These are phyloP conservation scores for Urocynchramus pylzowi DNA, from an alignment of 2,113 vertebrate genomes.

Conservation along the genomic window DNA sequence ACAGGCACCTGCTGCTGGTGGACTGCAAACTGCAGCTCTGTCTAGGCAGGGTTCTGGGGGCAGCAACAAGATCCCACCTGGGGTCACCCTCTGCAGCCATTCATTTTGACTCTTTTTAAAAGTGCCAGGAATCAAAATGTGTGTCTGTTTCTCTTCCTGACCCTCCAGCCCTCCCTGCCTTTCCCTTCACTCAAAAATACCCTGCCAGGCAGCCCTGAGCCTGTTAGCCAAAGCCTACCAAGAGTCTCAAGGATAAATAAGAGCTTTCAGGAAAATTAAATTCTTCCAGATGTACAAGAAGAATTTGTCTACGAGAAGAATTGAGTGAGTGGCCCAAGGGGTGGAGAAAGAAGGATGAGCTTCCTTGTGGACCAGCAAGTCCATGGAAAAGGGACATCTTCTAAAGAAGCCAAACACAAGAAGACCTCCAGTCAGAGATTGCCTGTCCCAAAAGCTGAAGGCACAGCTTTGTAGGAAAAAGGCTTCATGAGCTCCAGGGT, in stretches of 20 bases:
- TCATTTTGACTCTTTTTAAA: background rate
- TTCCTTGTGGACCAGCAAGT: background rate
- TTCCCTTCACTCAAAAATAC: background rate
- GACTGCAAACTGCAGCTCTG: background rate
- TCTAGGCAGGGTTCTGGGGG: background rate
- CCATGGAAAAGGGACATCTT: background rate
- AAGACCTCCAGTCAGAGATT: background rate
- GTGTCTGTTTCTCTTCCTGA: background rate
- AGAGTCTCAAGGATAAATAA: background rate
- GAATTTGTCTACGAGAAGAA: background rate
- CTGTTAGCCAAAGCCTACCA: background rate
- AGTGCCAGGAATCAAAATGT: background rate
- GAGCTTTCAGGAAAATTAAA: background rate
- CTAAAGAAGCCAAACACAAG: background rate
- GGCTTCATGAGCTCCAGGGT: background rate
- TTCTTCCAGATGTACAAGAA: background rate
- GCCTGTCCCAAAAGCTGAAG: background rate
- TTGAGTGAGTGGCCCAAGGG: background rate
- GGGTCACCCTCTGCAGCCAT: background rate
- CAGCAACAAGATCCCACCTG: background rate
- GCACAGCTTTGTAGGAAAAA: background rate
- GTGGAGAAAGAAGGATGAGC: background rate
- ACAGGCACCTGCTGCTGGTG: accelerated
- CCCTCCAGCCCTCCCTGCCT: background rate
- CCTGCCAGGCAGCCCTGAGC: background rate